phyloP scores from a whole-genome alignment of 2,113 vertebrate genomes.

The Prochilodus magdalenae region DNA sequence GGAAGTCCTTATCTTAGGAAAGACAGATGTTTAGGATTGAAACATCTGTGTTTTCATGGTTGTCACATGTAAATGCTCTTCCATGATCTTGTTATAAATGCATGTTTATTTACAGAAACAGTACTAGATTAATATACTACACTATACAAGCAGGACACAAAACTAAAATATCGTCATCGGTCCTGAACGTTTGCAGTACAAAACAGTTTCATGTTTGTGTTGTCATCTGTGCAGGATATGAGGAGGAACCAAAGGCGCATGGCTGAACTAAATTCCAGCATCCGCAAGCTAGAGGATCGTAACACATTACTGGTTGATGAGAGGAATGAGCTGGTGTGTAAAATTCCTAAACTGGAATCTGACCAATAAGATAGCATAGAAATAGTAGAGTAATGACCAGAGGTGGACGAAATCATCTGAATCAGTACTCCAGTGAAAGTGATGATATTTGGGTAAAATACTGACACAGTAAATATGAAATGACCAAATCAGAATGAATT shows the following conservation, averaged over 20 bases:
- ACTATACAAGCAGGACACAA: neutral
- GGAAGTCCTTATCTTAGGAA: too few species aligned
- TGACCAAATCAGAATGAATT: too few species aligned
- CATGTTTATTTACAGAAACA: neutral
- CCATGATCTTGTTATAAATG: neutral
- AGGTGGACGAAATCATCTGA: too few species aligned
- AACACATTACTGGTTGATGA: conserved; percentile 93
- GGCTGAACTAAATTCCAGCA: conserved; percentile 91
- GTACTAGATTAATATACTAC: neutral
- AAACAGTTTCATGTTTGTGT: conserved; percentile 1
- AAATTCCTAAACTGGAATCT: neutral
- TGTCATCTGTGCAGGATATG: conserved; percentile 82
- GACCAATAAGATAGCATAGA: neutral
- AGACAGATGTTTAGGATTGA: neutral
- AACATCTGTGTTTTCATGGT: neutral
- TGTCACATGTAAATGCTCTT: neutral
- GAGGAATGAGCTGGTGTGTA: conserved; percentile 89
- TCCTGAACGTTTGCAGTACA: neutral
- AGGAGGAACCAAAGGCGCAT: conserved; percentile 94
- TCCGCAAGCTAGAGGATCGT: conserved; percentile 94
- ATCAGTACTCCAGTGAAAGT: too few species aligned
- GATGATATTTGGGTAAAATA: too few species aligned
- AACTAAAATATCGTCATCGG: neutral
- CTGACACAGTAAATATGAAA: too few species aligned
- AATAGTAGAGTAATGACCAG: too few species aligned